These are phyloP conservation scores for Alosa alosa DNA, from an alignment of 2,113 vertebrate species.

Conservation along the genomic window DNA sequence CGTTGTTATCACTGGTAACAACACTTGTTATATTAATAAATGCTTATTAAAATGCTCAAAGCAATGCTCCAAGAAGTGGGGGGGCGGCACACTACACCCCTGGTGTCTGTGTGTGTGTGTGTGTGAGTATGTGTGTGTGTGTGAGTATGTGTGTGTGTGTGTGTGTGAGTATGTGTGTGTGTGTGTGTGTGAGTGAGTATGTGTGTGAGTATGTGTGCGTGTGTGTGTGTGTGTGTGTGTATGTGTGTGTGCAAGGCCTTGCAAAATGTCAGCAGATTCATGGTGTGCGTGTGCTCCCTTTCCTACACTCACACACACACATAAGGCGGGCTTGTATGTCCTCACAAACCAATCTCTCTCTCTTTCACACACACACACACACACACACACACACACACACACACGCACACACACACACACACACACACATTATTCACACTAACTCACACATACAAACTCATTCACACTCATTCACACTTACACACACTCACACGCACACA, in stretches of 20 bases:
- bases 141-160: background rate
- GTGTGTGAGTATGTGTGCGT: slow-evolving; percentile 10
- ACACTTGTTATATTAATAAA: too few relatives aligned
- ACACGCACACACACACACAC: background rate
- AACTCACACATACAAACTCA: background rate
- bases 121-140: too few relatives aligned
- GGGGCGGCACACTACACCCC: too few relatives aligned
- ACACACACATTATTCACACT: too few relatives aligned
- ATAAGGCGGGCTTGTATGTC: background rate
- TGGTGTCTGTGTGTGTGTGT: too few relatives aligned
- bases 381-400: background rate
- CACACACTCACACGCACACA: background rate
- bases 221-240: slow-evolving; percentile 32
- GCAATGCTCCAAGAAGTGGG: too few relatives aligned
- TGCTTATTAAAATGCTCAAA: too few relatives aligned
- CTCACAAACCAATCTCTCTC: background rate
- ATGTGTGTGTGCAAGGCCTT: background rate
- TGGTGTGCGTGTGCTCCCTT: background rate
- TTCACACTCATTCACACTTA: background rate
- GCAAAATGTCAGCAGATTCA: background rate
- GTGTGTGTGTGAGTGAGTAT: too few relatives aligned
- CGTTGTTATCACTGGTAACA: too few relatives aligned
- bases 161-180: too few relatives aligned
- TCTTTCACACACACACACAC: background rate
- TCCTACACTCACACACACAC: background rate